These are phyloP conservation scores for Philereme vetulata DNA, from an alignment of 2,888 invertebrate genomes.

Conservation along the genomic window DNA sequence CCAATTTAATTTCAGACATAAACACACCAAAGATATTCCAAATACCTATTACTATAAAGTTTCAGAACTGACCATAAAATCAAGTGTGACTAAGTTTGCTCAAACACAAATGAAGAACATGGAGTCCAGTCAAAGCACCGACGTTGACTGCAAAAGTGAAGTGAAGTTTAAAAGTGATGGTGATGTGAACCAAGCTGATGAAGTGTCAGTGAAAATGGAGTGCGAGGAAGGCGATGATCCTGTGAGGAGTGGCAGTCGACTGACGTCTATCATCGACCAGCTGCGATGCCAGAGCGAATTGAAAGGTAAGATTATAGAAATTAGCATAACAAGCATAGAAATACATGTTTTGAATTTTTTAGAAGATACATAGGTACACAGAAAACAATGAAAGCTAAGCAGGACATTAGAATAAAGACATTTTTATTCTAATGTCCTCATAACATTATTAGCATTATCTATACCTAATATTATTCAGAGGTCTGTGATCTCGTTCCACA, in stretches of 20 bases:
- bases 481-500: no score
- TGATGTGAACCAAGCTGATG: constrained; percentile 32
- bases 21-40: no score
- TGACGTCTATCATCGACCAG: constrained; percentile 79
- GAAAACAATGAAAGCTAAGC: no score
- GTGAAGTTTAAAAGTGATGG: constrained; percentile 25
- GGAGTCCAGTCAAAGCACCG: constrained; percentile 7
- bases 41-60: no score
- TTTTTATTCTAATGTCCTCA: no score
- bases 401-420: no score
- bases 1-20: no score
- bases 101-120: constrained; percentile 15
- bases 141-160: constrained; percentile 5
- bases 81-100: neutral
- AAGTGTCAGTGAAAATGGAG: constrained; percentile 44
- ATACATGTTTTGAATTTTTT: no score
- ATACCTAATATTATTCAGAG: no score
- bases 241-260: constrained; percentile 60
- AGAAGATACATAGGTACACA: no score
- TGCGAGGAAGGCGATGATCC: constrained; percentile 43
- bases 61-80: neutral
- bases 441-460: no score
- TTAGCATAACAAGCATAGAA: no score
- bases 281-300: constrained; percentile 70
- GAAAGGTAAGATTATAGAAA: constrained; percentile 61